Base-by-base conservation (phyloP, 2,113 vertebrate genomes). In the Spermophilus dauricus region DNA sequence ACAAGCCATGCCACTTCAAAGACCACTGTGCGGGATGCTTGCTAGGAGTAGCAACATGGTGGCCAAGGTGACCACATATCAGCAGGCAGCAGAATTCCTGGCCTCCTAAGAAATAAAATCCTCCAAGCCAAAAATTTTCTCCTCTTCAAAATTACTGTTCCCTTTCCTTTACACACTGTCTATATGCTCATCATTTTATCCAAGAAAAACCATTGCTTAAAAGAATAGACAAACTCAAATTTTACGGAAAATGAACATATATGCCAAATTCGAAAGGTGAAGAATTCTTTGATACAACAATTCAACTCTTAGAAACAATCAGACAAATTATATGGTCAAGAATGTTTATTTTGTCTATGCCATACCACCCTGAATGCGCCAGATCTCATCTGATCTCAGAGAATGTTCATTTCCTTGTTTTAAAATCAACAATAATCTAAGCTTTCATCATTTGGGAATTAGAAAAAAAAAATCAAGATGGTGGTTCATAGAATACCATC, bases 1-100 rank as follows among this genome's bases (percentile, higher is more conserved):
- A 77, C n/a, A 13, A 3, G 3, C 2, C 11, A 1, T 42, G 4
- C 48, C 14, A 5, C 22, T 14, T 76, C 53, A 58, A 42, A 48
- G 11, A 34, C 24, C 2, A 24, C 26, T 11, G 48, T 5, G 2
- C n/a, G 42, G 28, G 26, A 37, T 8, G 0, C 7, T 63, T 48
- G 26, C 61, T 32, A 1, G 58, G 69, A 83, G 34, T 37, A 26
- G 10, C 34, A 72, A 2, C 53, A 22, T 12, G n/a, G 72, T 2
- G 22, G 17, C 53, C 56, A 28, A 22, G 48, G 37, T 48, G 82
- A 65, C 61, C 18, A 24, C 5, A 53, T 28, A n/a, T 14, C 12
- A 61, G 4, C 28, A 22, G 11, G 58, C 28, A 34, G n/a, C n/a
- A 13, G 26, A 72, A 26, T 65, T 28, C 24, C 12, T 76, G 51